Conservation (phyloP, 92 coral and sea anemone genomes). For the Porites evermanni region DNA sequence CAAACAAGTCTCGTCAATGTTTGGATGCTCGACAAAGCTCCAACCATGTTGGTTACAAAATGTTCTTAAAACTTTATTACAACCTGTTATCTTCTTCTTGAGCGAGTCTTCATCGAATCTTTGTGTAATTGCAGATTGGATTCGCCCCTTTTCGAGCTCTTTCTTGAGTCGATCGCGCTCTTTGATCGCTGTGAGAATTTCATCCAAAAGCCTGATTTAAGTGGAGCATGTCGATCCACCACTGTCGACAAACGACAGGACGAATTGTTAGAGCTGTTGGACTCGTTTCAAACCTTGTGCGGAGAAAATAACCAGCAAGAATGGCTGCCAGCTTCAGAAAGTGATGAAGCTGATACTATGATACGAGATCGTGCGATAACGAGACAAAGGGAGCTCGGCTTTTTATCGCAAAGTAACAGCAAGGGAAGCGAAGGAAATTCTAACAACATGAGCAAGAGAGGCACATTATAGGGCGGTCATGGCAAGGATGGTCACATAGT, state of each 20-base stretch:
- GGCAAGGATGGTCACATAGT: slow-evolving; percentile 16
- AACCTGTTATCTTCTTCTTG: too few relatives aligned
- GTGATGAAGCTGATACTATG: slow-evolving; percentile 15
- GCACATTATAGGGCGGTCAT: neutral
- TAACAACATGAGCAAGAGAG: neutral
- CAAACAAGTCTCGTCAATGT: neutral
- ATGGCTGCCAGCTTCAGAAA: neutral
- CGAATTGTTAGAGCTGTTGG: slow-evolving; percentile 13
- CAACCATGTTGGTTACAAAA: too few relatives aligned
- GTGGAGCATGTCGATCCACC: too few relatives aligned
- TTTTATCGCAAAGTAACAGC: neutral
- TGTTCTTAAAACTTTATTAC: too few relatives aligned
- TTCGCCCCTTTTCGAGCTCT: too few relatives aligned
- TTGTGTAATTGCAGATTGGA: too few relatives aligned
- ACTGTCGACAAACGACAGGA: slow-evolving; percentile 25
- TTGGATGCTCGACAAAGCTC: too few relatives aligned
- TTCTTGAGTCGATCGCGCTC: too few relatives aligned
- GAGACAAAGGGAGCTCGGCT: slow-evolving; percentile 16
- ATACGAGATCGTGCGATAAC: slow-evolving; percentile 5
- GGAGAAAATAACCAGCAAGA: slow-evolving; percentile 1
- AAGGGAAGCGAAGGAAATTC: slow-evolving; percentile 8
- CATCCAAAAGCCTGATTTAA: too few relatives aligned
- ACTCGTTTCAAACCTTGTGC: slow-evolving; percentile 6
- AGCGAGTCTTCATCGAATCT: too few relatives aligned
- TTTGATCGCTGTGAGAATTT: too few relatives aligned